These are phyloP conservation scores for Tromatobia lineatoria DNA, from an alignment of 2,888 invertebrate genomes.

Conservation along the genomic window DNA sequence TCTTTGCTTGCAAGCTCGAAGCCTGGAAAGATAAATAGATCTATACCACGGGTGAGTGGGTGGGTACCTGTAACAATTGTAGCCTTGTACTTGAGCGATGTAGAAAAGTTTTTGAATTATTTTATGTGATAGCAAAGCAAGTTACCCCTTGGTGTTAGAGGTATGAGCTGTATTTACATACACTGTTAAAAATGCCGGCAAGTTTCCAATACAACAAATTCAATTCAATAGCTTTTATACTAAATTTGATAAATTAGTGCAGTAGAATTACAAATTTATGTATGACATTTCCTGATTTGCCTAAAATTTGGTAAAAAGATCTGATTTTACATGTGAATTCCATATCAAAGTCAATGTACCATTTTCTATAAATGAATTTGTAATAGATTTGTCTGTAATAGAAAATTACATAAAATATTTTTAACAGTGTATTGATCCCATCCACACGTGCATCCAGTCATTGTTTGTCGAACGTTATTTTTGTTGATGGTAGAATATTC, in stretches of 20 bases:
- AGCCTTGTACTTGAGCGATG: constrained; percentile 54
- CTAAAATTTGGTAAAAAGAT: not conserved
- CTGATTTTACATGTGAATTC: not conserved
- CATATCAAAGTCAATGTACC: too few species aligned
- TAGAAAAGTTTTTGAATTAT: constrained; percentile 34
- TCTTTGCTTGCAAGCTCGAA: constrained; percentile 80
- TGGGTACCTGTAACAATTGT: constrained; percentile 69
- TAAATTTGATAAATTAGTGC: too few species aligned
- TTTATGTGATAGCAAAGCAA: not conserved
- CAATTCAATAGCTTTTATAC: too few species aligned
- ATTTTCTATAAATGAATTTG: too few species aligned
- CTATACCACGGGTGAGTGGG: constrained; percentile 80
- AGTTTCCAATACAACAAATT: not conserved
- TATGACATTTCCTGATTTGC: not conserved
- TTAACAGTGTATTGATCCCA: not conserved
- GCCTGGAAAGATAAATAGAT: constrained; percentile 77
- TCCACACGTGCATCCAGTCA: not conserved
- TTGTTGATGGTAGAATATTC: not conserved
- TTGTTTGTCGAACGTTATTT: not conserved
- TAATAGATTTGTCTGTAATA: too few species aligned
- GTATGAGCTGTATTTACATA: not conserved
- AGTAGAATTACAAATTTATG: too few species aligned
- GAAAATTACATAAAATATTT: not conserved
- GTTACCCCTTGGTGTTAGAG: not conserved
- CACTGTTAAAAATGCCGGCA: not conserved